These are phyloP conservation scores for Drosophila parvula DNA, from an alignment of 1,140 invertebrate species.

Conservation along the genomic window DNA sequence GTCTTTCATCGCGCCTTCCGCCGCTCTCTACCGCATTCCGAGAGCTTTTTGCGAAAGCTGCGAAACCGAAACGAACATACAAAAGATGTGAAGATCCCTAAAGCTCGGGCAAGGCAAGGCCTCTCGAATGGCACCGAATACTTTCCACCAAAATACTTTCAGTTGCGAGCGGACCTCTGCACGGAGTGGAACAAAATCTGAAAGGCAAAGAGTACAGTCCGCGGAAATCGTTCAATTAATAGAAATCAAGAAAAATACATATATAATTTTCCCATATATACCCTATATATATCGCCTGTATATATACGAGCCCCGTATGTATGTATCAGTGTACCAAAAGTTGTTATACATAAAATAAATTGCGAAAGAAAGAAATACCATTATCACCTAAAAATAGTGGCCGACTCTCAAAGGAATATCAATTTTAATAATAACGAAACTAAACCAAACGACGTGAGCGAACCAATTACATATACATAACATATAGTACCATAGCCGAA, in stretches of 20 bases:
- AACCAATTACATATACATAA: constrained; percentile 29
- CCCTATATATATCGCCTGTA: constrained; percentile 64
- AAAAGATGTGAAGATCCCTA: constrained; percentile 67
- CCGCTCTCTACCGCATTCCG: constrained; percentile 47
- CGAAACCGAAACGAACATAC: constrained; percentile 40
- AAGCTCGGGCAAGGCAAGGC: constrained; percentile 68
- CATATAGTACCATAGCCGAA: constrained; percentile 28
- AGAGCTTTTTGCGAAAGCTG: constrained; percentile 55
- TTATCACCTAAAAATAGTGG: constrained; percentile 81
- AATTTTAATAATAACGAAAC: constrained; percentile 70
- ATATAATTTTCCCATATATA: constrained; percentile 75
- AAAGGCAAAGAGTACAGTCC: constrained; percentile 80
- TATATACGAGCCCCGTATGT: constrained; percentile 66
- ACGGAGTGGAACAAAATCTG: constrained; percentile 84
- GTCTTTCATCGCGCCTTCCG: constrained; percentile 28
- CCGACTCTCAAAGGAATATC: constrained; percentile 69
- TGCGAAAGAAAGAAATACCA: constrained; percentile 73
- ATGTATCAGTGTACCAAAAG: constrained; percentile 79
- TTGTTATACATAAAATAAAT: constrained; percentile 63
- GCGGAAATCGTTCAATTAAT: constrained; percentile 83
- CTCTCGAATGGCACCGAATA: constrained; percentile 53
- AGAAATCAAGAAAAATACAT: constrained; percentile 59
- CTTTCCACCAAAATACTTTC: constrained; percentile 72
- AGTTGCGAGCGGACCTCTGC: constrained; percentile 84
- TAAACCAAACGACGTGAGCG: constrained; percentile 62